phyloP scores from a whole-genome alignment of 2,797 vertebrate species.

The Hephaestus fuliginosus region DNA sequence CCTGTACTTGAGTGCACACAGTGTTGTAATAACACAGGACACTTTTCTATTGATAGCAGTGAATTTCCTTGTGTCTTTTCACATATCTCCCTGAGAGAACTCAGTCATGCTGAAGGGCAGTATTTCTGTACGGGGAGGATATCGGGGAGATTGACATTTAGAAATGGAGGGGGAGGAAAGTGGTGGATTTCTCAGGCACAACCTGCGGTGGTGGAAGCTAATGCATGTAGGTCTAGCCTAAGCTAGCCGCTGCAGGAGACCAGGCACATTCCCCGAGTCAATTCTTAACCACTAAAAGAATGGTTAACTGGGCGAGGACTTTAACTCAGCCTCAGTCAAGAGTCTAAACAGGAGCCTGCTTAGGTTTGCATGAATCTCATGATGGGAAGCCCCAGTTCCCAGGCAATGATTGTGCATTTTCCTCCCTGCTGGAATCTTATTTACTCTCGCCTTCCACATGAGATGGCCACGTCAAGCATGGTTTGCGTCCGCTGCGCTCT shows the following conservation, averaged over 20 bases:
- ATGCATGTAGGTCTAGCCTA: slow-evolving; percentile 13
- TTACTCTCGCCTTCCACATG: slow-evolving; percentile 82
- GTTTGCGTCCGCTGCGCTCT: slow-evolving; percentile 77
- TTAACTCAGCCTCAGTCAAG: slow-evolving; percentile 48
- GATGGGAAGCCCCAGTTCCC: slow-evolving; percentile 67
- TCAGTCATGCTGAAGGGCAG: slow-evolving; percentile 76
- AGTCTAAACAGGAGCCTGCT: slow-evolving; percentile 50
- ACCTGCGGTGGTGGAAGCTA: slow-evolving; percentile 51
- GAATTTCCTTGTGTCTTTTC: slow-evolving; percentile 76
- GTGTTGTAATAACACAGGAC: slow-evolving; percentile 76
- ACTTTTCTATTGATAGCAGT: slow-evolving; percentile 78
- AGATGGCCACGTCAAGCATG: slow-evolving; percentile 81
- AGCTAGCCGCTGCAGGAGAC: slow-evolving; percentile 40
- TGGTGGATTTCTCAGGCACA: slow-evolving; percentile 60
- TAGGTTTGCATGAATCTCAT: slow-evolving; percentile 65
- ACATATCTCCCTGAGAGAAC: slow-evolving; percentile 70
- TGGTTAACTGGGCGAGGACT: slow-evolving; percentile 67
- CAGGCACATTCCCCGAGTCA: slow-evolving; percentile 62
- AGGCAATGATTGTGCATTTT: slow-evolving; percentile 81
- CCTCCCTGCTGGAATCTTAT: slow-evolving; percentile 77
- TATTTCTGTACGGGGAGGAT: slow-evolving; percentile 68
- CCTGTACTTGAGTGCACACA: slow-evolving; percentile 78
- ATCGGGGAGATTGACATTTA: slow-evolving; percentile 82
- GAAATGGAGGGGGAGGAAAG: slow-evolving; percentile 63
- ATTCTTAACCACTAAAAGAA: slow-evolving; percentile 71